Evolutionary conservation across 2,113 vertebrate genomes (phyloP), one percentile per base, ranked within the genome.

Genomic region (Passer domesticus): DNA sequence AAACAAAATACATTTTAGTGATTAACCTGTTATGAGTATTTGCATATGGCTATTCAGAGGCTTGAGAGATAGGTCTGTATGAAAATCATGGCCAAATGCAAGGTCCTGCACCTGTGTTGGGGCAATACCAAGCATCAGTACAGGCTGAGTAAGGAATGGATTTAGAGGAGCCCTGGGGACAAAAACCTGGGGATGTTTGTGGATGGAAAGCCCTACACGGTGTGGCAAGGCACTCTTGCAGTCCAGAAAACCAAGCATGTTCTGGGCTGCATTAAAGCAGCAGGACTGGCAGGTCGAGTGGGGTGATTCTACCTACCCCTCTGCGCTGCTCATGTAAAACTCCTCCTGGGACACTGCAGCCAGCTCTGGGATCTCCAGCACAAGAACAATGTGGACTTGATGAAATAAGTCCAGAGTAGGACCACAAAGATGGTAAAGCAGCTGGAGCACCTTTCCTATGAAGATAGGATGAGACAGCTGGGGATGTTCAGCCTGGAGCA

Each of bases 341-440:
- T 55, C 6, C 13, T 7, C 5, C 23, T 53, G 52, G 25, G 43
- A 7, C 9, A 17, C 12, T 64, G 21, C 17, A 13, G 12, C 30
- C 49, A 41, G 4, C 6, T 43, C 49, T 27, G 41, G 49, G 13
- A 30, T 20, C 24, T 30, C 17, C 58, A 56, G 50, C 27, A 35
- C 10, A 56, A 31, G 30, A 47, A 55, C 25, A 35, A 25, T 18
- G 49, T 22, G 7, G 35, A 25, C 11, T 25, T 31, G 35, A 18
- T 41, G 43, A 16, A 35, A 25, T 16, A 56, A 43, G 2, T 43
- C 30, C 41, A 43, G 6, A 56, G 17, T 7, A 64, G 17, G 10
- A 17, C 23, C 20, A 56, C 0, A 0, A 56, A 64, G 25, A 35
- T 31, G 30, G 15, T 12, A 35, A 43, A 21, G 16, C 24, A 31